phyloP scores from a whole-genome alignment of 2,797 vertebrate species.

The Euthynnus affinis region DNA sequence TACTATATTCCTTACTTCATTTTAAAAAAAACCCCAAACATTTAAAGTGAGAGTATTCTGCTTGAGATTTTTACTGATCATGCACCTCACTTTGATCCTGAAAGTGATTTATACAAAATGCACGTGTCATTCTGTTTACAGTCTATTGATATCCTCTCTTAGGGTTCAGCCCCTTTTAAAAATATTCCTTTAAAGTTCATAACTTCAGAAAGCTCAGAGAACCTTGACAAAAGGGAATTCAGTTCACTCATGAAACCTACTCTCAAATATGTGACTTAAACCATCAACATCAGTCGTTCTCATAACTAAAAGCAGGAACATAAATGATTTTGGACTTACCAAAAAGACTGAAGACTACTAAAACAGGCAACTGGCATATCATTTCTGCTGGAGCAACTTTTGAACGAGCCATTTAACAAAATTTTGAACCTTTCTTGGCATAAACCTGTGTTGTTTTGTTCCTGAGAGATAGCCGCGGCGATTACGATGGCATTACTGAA shows the following conservation, averaged over 20 bases:
- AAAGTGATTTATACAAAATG: background rate
- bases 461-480: background rate
- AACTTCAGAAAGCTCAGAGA: background rate
- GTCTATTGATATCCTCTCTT: background rate
- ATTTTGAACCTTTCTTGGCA: conserved; percentile 11
- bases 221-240: background rate
- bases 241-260: background rate
- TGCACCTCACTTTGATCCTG: background rate
- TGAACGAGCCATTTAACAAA: conserved; percentile 4
- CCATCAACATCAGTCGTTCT: background rate
- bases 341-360: conserved; percentile 62
- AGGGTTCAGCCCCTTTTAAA: background rate
- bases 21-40: no score
- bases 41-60: background rate
- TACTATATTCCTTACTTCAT: no score
- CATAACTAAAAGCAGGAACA: background rate
- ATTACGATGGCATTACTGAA: conserved; percentile 41
- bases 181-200: background rate
- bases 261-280: background rate
- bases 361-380: conserved; percentile 41
- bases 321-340: conserved; percentile 64
- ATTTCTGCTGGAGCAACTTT: conserved; percentile 44
- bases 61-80: background rate
- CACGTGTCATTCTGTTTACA: background rate
- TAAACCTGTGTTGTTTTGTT: background rate